phyloP scores from a whole-genome alignment of 2,113 vertebrate genomes.

The Pachycephala philippinensis region DNA sequence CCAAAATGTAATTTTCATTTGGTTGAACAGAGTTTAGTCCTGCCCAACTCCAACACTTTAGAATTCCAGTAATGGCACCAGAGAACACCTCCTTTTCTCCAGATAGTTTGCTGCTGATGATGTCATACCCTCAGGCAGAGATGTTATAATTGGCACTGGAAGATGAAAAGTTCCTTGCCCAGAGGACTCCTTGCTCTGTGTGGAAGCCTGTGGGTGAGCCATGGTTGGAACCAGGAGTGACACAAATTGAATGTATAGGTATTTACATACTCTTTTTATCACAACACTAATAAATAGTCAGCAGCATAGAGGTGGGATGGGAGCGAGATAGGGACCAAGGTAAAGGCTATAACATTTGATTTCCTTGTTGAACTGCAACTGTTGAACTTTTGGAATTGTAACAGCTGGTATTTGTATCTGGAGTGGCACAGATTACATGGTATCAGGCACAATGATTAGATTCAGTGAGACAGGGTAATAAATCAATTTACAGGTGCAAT shows the following conservation, averaged over 20 bases:
- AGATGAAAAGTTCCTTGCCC: background rate
- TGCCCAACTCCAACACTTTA: background rate
- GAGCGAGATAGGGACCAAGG: background rate
- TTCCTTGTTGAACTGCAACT: background rate
- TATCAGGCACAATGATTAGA: background rate
- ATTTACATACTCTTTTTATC: background rate
- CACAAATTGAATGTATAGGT: background rate
- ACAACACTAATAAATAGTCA: background rate
- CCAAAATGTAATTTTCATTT: background rate
- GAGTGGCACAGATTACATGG: background rate
- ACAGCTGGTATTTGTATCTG: background rate
- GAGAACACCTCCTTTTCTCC: background rate
- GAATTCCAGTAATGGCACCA: background rate
- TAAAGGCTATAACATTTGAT: background rate
- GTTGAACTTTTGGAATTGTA: background rate
- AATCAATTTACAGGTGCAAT: background rate
- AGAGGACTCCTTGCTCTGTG: background rate
- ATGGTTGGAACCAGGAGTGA: background rate
- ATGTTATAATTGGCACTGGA: background rate
- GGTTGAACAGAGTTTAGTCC: background rate
- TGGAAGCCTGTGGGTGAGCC: background rate
- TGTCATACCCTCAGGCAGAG: background rate
- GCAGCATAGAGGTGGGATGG: background rate
- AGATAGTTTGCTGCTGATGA: background rate
- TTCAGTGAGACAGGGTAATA: background rate